phyloP scores from a whole-genome alignment of 2,797 vertebrate genomes.

The Phrynocephalus forsythii region DNA sequence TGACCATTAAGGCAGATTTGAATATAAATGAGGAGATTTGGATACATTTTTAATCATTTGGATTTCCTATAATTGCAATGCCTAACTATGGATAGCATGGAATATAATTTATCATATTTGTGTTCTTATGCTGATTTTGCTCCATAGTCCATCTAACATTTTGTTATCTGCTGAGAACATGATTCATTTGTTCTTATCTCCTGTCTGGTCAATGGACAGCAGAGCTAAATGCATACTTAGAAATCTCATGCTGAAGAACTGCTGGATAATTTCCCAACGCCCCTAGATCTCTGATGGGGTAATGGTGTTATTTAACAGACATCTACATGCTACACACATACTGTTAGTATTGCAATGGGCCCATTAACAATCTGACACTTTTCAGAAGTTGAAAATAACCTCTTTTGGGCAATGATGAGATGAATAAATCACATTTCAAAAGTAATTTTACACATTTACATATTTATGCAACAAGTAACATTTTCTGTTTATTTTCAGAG shows the following conservation, averaged over 20 bases:
- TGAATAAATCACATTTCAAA: not conserved
- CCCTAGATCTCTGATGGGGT: not conserved
- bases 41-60: not conserved
- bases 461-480: no score
- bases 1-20: not conserved
- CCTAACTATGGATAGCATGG: not conserved
- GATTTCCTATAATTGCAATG: conserved; percentile 3
- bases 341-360: not conserved
- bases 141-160: not conserved
- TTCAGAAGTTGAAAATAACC: not conserved
- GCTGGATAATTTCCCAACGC: no score
- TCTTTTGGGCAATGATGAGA: no score
- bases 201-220: not conserved
- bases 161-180: not conserved
- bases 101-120: not conserved
- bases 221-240: not conserved
- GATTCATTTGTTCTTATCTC: not conserved
- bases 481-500: no score
- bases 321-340: not conserved
- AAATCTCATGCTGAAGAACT: not conserved
- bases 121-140: not conserved
- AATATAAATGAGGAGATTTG: not conserved
- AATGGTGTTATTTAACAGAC: not conserved
- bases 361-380: not conserved
- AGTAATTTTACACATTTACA: not conserved